phyloP scores from a whole-genome alignment of 2,113 vertebrate species.

The Clupea harengus region DNA sequence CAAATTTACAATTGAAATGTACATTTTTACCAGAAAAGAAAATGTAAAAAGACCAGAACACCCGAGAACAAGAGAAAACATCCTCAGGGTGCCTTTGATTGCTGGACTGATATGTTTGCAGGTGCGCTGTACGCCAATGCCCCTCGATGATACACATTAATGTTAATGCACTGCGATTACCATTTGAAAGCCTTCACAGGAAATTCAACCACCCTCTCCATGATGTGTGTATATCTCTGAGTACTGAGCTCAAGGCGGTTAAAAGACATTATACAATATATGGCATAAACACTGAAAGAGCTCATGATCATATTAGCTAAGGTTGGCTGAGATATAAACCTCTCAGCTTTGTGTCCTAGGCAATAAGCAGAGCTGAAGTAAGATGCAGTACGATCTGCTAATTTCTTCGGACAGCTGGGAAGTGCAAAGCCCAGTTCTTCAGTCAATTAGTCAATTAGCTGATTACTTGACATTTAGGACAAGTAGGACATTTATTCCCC shows the following conservation, averaged over 20 bases:
- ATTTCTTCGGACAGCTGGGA: background rate
- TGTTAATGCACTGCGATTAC: background rate
- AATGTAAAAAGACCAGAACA: constrained; percentile 32
- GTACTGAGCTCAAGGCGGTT: background rate
- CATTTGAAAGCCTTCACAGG: background rate
- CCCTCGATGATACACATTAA: background rate
- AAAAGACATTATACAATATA: no score
- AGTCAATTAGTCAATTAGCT: constrained; percentile 7
- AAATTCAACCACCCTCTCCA: background rate
- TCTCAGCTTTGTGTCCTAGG: background rate
- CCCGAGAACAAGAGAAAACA: background rate
- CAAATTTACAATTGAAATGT: constrained; percentile 77
- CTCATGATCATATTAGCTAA: background rate
- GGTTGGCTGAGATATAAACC: background rate
- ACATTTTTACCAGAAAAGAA: constrained; percentile 75
- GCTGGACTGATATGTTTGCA: constrained; percentile 17
- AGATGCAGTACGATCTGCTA: background rate
- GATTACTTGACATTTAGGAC: background rate
- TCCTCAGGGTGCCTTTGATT: background rate
- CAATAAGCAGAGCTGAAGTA: background rate
- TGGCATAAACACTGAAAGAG: background rate
- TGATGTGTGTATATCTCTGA: background rate
- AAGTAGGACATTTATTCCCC: background rate
- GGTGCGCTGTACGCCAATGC: background rate
- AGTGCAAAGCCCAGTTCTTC: background rate